Evolutionary conservation across 2,113 vertebrate genomes (phyloP).

Genomic region (Onychostoma macrolepis): DNA sequence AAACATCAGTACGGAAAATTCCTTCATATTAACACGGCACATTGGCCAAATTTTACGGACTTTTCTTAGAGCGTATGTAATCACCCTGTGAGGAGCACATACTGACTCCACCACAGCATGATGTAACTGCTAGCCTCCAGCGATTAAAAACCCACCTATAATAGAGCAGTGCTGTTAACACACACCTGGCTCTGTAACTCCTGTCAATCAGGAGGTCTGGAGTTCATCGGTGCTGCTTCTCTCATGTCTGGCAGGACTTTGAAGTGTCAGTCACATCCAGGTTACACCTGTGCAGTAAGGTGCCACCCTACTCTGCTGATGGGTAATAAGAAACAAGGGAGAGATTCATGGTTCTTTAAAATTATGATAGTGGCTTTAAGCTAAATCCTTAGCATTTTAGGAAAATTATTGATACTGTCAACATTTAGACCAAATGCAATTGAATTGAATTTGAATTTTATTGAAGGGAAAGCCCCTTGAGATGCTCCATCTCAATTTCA

Average conservation of each 20-base stretch:
- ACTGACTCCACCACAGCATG: slow-evolving; percentile 1
- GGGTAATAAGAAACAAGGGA: background rate
- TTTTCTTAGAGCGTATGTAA: background rate
- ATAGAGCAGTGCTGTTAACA: slow-evolving; percentile 17
- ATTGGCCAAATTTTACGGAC: background rate
- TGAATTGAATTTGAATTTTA: no score
- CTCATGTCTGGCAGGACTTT: slow-evolving; percentile 41
- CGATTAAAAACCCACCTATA: slow-evolving; percentile 2
- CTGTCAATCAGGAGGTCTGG: slow-evolving; percentile 28
- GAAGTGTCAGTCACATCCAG: slow-evolving; percentile 47
- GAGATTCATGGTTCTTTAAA: background rate
- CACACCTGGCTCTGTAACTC: slow-evolving; percentile 46
- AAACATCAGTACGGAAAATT: background rate
- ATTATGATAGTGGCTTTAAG: background rate
- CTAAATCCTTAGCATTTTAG: background rate
- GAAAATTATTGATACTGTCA: background rate
- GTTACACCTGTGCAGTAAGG: slow-evolving; percentile 32
- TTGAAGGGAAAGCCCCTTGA: no score
- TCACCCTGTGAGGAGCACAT: background rate
- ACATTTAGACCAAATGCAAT: background rate
- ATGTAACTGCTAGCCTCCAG: slow-evolving; percentile 9
- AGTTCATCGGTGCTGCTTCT: slow-evolving; percentile 39
- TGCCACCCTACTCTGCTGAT: slow-evolving; percentile 7
- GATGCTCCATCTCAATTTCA: no score
- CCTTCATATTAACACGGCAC: background rate